Conservation (phyloP, 2,797 vertebrate species). For the Bryconaethiops microstoma region DNA sequence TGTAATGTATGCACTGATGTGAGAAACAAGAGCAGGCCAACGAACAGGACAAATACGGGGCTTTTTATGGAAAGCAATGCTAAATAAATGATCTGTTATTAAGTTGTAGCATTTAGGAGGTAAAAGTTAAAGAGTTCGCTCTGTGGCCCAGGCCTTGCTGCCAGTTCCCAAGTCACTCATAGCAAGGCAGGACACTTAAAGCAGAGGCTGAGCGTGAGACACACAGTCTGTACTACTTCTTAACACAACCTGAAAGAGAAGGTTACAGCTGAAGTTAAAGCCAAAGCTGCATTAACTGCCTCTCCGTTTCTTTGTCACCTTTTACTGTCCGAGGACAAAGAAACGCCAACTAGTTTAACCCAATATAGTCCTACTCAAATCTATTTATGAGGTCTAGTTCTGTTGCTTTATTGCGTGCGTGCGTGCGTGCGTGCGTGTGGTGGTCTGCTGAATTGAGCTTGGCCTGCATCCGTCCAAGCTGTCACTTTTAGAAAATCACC, state of each 20-base stretch:
- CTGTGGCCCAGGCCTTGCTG: not conserved
- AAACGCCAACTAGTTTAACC: conserved; percentile 34
- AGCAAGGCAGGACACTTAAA: not conserved
- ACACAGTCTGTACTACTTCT: not conserved
- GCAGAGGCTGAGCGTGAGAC: not conserved
- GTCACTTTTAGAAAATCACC: conserved; percentile 53
- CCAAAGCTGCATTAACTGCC: conserved; percentile 28
- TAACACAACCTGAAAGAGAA: not conserved
- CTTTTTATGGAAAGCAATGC: no score
- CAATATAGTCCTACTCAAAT: conserved; percentile 30
- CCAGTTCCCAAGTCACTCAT: not conserved
- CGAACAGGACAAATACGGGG: not conserved
- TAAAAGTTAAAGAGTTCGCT: not conserved
- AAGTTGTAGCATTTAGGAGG: not conserved
- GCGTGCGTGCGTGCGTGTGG: conserved; percentile 43
- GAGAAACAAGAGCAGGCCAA: no score
- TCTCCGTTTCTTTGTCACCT: conserved; percentile 25
- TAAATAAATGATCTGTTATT: not conserved
- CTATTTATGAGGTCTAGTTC: conserved; percentile 19
- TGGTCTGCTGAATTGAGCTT: conserved; percentile 5
- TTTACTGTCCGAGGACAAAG: conserved; percentile 33
- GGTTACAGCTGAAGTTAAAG: conserved; percentile 28
- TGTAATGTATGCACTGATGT: not conserved
- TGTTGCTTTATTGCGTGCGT: conserved; percentile 17
- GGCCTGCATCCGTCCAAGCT: conserved; percentile 36